phyloP scores from a whole-genome alignment of 2,888 invertebrate species.

The Girardia tigrina region DNA sequence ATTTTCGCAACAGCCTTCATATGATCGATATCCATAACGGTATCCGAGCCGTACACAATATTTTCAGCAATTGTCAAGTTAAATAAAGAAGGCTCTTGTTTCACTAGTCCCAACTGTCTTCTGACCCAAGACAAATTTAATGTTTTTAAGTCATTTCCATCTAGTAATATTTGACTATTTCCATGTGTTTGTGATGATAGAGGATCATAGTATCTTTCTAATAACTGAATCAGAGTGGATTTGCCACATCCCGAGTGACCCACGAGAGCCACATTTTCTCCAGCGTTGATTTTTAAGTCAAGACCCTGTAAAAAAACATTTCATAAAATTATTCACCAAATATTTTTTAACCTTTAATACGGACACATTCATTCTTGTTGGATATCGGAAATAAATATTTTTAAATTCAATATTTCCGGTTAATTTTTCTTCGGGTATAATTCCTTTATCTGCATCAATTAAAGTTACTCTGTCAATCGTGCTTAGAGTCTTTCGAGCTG shows the following conservation, averaged over 20 bases:
- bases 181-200: not conserved
- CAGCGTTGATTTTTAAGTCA: conserved; percentile 6
- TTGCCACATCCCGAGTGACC: not conserved
- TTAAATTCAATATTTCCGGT: conserved; percentile 25
- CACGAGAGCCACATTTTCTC: not conserved
- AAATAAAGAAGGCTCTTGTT: conserved; percentile 24
- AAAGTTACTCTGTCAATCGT: not conserved
- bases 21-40: not conserved
- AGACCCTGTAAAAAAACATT: conserved; percentile 2
- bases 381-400: conserved; percentile 6
- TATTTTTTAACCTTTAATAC: not conserved
- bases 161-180: conserved; percentile 44
- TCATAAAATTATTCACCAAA: not conserved
- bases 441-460: not conserved
- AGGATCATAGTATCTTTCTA: conserved; percentile 2
- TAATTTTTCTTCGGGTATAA: not conserved
- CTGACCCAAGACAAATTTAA: conserved; percentile 42
- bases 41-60: not conserved
- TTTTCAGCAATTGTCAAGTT: not conserved
- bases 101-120: not conserved
- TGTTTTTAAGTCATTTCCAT: conserved; percentile 44
- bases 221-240: conserved; percentile 1
- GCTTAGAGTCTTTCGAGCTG: not conserved
- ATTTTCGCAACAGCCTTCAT: conserved; percentile 41
- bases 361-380: not conserved